Evolutionary conservation across 2,797 vertebrate species (phyloP).

Genomic region (Melanotaenia trifasciata): DNA sequence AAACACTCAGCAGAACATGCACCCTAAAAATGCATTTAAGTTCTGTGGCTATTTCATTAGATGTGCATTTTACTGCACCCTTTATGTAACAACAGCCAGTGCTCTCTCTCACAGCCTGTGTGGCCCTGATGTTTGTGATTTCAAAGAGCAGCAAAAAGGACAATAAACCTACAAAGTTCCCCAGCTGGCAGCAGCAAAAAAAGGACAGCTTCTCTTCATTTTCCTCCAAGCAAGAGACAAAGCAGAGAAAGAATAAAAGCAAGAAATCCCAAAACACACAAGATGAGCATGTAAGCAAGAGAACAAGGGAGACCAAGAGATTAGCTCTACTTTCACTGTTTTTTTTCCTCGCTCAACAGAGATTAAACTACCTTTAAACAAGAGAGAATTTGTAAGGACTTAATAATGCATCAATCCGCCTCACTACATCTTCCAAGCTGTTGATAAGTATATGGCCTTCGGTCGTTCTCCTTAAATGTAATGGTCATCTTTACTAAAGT

Average conservation of each 20-base stretch:
- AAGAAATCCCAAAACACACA: conserved; percentile 3
- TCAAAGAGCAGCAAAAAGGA: conserved; percentile 20
- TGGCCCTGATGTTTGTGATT: conserved; percentile 4
- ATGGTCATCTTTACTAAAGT: not conserved
- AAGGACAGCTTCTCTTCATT: conserved; percentile 1
- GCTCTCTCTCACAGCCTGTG: conserved; percentile 4
- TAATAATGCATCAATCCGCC: conserved; percentile 26
- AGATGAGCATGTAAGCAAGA: not conserved
- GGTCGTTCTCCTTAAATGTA: conserved; percentile 9
- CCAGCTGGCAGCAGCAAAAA: not conserved
- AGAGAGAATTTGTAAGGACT: conserved; percentile 15
- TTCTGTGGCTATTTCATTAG: not conserved
- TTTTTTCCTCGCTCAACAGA: conserved; percentile 15
- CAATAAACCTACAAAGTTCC: conserved; percentile 25
- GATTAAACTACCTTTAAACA: conserved; percentile 26
- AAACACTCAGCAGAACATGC: not conserved
- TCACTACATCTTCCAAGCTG: conserved; percentile 37
- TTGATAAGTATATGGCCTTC: conserved; percentile 43
- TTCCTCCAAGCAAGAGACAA: conserved; percentile 12
- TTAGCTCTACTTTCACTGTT: conserved; percentile 20
- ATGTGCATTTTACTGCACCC: not conserved
- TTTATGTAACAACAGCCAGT: conserved; percentile 6
- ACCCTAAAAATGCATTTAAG: not conserved
- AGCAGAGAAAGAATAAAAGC: conserved; percentile 2
- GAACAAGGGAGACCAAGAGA: not conserved